phyloP scores from a whole-genome alignment of 2,797 vertebrate genomes.

The Scomberomorus guttatus region DNA sequence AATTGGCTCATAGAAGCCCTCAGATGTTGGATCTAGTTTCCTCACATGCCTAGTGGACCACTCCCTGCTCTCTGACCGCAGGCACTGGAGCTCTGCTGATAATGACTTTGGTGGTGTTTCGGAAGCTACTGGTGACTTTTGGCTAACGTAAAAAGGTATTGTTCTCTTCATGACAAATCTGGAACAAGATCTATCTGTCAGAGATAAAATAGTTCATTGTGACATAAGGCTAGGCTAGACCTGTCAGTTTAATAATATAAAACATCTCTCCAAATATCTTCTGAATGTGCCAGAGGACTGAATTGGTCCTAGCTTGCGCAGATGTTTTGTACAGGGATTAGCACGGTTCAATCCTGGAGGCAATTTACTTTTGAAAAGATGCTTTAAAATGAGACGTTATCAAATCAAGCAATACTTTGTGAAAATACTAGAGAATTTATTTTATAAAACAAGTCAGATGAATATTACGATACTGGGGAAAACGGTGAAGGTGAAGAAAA shows the following conservation, averaged over 20 bases:
- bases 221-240: constrained; percentile 3
- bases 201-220: constrained; percentile 13
- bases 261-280: constrained; percentile 22
- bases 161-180: constrained; percentile 19
- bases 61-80: constrained; percentile 59
- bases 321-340: constrained; percentile 44
- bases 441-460: neutral
- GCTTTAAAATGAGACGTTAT: constrained; percentile 2
- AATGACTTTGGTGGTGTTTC: constrained; percentile 21
- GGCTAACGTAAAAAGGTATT: constrained; percentile 12
- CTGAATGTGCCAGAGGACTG: constrained; percentile 23
- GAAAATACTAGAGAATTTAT: neutral
- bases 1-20: constrained; percentile 41
- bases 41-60: constrained; percentile 35
- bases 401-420: neutral
- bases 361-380: constrained; percentile 24
- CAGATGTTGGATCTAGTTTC: constrained; percentile 51
- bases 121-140: neutral
- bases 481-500: neutral
- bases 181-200: constrained; percentile 15
- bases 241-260: constrained; percentile 32
- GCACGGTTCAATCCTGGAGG: constrained; percentile 23
- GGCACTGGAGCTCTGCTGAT: constrained; percentile 29
- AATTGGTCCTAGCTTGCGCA: neutral
- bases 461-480: neutral